Evolutionary conservation across 2,888 invertebrate genomes (phyloP), one percentile per base, ranked within the genome.

Genomic region (Galerucella calmariensis): DNA sequence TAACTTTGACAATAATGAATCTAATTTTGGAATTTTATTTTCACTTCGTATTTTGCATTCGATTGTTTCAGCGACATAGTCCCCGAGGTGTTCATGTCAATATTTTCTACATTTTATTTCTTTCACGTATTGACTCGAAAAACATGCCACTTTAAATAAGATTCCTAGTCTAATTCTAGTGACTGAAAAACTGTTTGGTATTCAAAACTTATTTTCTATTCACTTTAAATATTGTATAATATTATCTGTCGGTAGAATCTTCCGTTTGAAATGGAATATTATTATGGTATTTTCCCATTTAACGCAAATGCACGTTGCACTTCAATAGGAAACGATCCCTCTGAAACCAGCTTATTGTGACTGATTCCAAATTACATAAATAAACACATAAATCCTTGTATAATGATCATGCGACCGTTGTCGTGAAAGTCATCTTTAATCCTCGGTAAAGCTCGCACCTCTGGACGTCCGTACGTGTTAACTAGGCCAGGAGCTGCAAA

Each of bases 391-490:
- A 71, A 71, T 71, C 71, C 71, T 65, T 35, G 65, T 56, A 51
- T 71, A 71, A 71, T 65, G 71, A 71, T 71, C 61, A 65, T 58
- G 46, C 71, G 71, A 65, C 71, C 71, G 56, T 71, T 65, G 71
- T 71, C 71, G 71, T 16, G 65, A 63, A 70, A 71, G 71, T 71
- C 71, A 71, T 65, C 71, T 71, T 71, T 71, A 71, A 71, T 71
- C 71, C 71, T 56, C 27, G n/a, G 71, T 41, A 71, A 71, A 71
- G 65, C 71, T 71, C 56, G 71, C 71, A 71, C 65, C 71, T 71
- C 58, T 71, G 65, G 46, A 65, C 65, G 44, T 20, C 65, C 65
- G 56, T 65, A 58, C 71, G 71, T 71, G 71, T 56, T 71, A 35
- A 41, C 62, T 62, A 62, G 62, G 62, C 62, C 62, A 62, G 62